Evolutionary conservation across 2,113 vertebrate species (phyloP).

Genomic region (Hymenochirus boettgeri): DNA sequence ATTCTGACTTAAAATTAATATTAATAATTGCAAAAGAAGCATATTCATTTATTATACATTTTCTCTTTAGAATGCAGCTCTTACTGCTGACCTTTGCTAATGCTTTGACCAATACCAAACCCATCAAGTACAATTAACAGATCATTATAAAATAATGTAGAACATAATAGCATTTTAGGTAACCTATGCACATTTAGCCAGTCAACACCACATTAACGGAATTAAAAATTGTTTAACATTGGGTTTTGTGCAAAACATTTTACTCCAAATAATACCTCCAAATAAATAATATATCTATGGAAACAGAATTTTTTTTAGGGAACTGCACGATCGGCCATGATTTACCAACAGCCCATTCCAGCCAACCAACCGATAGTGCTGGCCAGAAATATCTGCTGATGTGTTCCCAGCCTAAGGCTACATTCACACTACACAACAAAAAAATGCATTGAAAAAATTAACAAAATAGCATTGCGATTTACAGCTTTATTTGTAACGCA

Average conservation of each 20-base stretch:
- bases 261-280: too few relatives aligned
- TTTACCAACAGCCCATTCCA: too few relatives aligned
- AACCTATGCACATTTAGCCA: conserved; percentile 15
- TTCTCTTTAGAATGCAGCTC: background rate
- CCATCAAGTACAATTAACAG: conserved; percentile 7
- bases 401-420: too few relatives aligned
- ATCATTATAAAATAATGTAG: conserved; percentile 13
- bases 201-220: conserved; percentile 4
- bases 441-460: too few relatives aligned
- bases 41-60: background rate
- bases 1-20: background rate
- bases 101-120: background rate
- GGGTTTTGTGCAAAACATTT: background rate
- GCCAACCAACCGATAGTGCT: too few relatives aligned
- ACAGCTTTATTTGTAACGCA: too few relatives aligned
- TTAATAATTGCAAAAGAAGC: background rate
- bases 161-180: background rate
- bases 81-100: conserved; percentile 5
- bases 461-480: too few relatives aligned
- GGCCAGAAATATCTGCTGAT: too few relatives aligned
- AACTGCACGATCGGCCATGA: too few relatives aligned
- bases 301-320: too few relatives aligned
- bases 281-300: background rate
- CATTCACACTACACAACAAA: too few relatives aligned
- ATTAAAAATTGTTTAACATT: background rate